A percentile compares a stretch with the other conserved stretches of the same genome.
Conservation (phyloP, 1,140 invertebrate genomes). For the Meloidogyne floridensis region DNA sequence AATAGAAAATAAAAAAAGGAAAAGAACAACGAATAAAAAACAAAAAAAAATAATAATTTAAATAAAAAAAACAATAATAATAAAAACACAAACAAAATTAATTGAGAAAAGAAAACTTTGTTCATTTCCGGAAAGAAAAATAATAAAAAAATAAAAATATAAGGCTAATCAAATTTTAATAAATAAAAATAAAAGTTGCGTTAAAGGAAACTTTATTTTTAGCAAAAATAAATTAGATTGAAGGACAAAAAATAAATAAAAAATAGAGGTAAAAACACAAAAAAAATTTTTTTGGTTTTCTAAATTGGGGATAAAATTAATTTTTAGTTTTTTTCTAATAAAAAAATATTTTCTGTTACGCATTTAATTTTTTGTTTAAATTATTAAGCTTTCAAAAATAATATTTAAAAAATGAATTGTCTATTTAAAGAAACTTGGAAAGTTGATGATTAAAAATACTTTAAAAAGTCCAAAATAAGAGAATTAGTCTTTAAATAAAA, state of each 20-base stretch:
- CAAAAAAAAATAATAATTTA: neutral
- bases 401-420: no score
- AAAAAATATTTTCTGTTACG: no score
- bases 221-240: neutral
- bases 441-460: no score
- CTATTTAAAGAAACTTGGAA: no score
- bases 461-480: no score
- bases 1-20: constrained; percentile 7
- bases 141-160: constrained; percentile 13
- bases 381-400: no score
- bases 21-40: constrained; percentile 12
- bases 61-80: constrained; percentile 2
- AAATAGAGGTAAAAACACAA: constrained; percentile 2
- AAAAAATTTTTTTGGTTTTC: neutral
- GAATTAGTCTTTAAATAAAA: no score
- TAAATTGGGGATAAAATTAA: neutral
- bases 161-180: neutral
- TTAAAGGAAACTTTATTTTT: no score
- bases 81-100: constrained; percentile 7
- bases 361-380: no score
- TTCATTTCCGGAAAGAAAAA: constrained; percentile 1
- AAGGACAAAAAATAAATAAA: neutral
- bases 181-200: constrained; percentile 3
- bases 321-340: neutral
- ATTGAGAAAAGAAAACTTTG: constrained; percentile 1